Conservation (phyloP, 2,888 invertebrate genomes). For the Spilarctia lutea region DNA sequence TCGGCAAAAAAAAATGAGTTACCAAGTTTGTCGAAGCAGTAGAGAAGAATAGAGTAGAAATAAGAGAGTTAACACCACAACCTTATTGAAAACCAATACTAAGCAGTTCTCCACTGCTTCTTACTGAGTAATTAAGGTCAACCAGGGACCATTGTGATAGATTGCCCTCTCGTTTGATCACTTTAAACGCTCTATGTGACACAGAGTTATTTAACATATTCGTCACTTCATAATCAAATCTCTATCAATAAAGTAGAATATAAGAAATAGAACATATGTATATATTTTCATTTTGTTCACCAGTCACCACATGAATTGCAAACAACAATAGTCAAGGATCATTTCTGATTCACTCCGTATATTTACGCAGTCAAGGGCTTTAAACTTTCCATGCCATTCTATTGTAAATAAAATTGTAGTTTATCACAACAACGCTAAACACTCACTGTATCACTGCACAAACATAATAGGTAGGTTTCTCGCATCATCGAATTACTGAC, state of each 20-base stretch:
- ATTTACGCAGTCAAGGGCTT: background rate
- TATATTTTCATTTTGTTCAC: background rate
- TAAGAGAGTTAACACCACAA: too few species aligned
- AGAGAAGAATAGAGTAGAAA: too few species aligned
- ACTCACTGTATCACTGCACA: constrained; percentile 13
- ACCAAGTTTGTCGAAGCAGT: too few species aligned
- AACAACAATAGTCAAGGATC: background rate
- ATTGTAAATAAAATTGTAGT: constrained; percentile 13
- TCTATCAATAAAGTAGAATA: background rate
- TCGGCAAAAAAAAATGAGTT: too few species aligned
- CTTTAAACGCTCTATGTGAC: background rate
- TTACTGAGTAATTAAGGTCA: too few species aligned
- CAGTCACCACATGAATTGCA: background rate
- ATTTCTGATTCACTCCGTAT: background rate
- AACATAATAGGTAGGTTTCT: constrained; percentile 25
- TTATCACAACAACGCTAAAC: background rate
- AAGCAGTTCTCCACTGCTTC: too few species aligned
- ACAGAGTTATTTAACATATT: background rate
- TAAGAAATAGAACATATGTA: background rate
- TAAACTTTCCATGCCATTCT: background rate
- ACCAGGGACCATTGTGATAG: too few species aligned
- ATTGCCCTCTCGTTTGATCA: too few species aligned
- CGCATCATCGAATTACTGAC: constrained; percentile 19
- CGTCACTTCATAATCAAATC: background rate
- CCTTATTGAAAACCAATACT: too few species aligned